Evolutionary conservation across 2,113 vertebrate genomes (phyloP).

Genomic region (Piaya cayana): DNA sequence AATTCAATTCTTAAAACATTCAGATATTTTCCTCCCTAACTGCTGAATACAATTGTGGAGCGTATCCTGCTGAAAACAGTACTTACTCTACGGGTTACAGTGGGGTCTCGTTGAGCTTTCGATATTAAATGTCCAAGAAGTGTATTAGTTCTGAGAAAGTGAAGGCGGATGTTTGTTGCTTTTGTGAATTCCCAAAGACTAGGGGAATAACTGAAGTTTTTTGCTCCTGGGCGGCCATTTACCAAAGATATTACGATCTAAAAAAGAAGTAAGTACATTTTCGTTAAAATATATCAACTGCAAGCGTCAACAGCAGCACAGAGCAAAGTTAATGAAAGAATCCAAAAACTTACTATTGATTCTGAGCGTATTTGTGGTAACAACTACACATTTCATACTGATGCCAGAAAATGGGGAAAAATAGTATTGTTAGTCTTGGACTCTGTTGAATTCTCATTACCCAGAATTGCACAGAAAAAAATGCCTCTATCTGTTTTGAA

Average conservation of each 20-base stretch:
- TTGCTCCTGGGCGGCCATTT: conserved; percentile 87
- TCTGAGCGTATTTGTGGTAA: background rate
- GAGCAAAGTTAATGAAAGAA: background rate
- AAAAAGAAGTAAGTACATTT: background rate
- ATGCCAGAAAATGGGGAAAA: background rate
- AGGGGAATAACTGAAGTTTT: conserved; percentile 85
- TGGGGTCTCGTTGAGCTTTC: conserved; percentile 88
- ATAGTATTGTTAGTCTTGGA: background rate
- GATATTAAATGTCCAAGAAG: conserved; percentile 92
- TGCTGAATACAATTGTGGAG: background rate
- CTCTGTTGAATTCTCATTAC: background rate
- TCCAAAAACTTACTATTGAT: background rate
- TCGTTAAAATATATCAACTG: background rate
- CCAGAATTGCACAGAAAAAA: background rate
- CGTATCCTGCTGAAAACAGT: background rate
- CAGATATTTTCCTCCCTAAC: background rate
- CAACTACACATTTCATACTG: background rate
- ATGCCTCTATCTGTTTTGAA: background rate
- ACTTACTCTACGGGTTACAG: conserved; percentile 89
- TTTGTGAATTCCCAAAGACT: conserved; percentile 87
- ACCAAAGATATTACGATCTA: conserved; percentile 91
- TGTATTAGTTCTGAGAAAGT: conserved; percentile 88
- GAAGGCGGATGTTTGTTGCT: conserved; percentile 90
- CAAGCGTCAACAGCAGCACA: background rate
- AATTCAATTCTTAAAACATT: background rate